These are phyloP conservation scores for Glaucopsyche alexis DNA, from an alignment of 2,888 invertebrate species.

Conservation along the genomic window DNA sequence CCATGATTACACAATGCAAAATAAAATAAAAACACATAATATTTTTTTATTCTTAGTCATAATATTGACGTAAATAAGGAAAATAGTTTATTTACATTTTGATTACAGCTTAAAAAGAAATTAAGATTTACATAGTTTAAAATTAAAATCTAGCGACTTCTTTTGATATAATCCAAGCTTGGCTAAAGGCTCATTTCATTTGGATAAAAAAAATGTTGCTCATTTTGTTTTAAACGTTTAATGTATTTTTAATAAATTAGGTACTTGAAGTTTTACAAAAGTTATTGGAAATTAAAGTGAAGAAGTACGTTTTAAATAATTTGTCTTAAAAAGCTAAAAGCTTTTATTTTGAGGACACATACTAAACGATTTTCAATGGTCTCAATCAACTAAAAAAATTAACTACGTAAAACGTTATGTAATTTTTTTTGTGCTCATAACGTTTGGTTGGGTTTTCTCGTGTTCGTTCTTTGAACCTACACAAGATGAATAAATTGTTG, in stretches of 20 bases:
- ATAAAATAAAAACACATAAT: neutral
- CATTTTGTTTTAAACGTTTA: neutral
- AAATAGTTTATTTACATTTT: neutral
- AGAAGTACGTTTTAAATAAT: neutral
- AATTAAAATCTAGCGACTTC: constrained; percentile 5
- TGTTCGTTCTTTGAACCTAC: neutral
- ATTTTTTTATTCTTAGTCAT: neutral
- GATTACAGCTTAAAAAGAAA: neutral
- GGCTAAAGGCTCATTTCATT: neutral
- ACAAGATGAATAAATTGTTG: neutral
- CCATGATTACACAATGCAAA: neutral
- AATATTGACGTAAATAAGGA: neutral
- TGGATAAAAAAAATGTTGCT: too few relatives aligned
- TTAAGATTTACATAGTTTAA: neutral
- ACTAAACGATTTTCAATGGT: neutral
- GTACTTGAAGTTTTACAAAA: neutral
- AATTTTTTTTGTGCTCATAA: neutral
- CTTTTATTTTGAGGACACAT: neutral
- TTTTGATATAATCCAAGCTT: constrained; percentile 11
- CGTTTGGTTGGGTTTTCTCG: neutral
- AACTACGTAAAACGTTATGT: neutral
- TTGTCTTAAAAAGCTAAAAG: neutral
- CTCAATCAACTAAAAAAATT: neutral
- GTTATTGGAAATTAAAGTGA: neutral
- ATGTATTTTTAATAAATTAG: neutral